Evolutionary conservation across 2,113 vertebrate genomes (phyloP), one percentile per base, ranked within the genome.

Genomic region (Lethenteron camtschaticum): DNA sequence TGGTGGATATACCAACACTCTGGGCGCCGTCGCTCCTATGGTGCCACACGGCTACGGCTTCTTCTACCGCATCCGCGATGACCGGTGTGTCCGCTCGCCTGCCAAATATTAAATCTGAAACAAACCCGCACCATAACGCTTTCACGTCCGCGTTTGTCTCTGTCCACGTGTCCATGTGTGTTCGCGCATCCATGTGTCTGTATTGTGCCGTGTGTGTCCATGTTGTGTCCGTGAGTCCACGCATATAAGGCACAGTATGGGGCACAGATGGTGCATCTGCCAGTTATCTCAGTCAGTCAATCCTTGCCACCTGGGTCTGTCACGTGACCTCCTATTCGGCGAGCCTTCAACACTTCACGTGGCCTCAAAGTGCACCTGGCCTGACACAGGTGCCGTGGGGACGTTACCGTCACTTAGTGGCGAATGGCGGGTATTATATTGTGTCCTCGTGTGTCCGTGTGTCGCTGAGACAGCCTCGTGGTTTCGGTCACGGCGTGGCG

Each of bases 51-150:
- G 94, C 56, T 99, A 95, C 55, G 86, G 94, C 56, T 85, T 89
- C 77, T 96, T 99, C 80, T 99, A 99, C 74, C 73, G 82, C 11
- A 96, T 97, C 77, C 80, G 87, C 79, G 86, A 95, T 57, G 85
- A 96, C 80, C 86, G 88, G 94, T 95, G 71, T 75, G 78, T 41
- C 18, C 56, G 8, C n/a, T 12, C 63, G 13, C 12, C n/a, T 24
- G 24, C 9, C n/a, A n/a, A 66, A n/a, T 16, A 66, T 66, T 66
- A 8, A 16, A 24, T 8, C n/a, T 16, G 63, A 16, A 66, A 66
- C n/a, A 9, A 20, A 8, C 9, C 10, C 10, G n/a, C n/a, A 9
- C 10, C 9, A 11, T 11, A 20, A 66, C 63, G 63, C n/a, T 66
- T 66, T 9, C 8, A 20, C 8, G 9, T 66, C 63, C 8, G 16